phyloP scores from a whole-genome alignment of 2,797 vertebrate genomes.

The Phoxinus dragarum region DNA sequence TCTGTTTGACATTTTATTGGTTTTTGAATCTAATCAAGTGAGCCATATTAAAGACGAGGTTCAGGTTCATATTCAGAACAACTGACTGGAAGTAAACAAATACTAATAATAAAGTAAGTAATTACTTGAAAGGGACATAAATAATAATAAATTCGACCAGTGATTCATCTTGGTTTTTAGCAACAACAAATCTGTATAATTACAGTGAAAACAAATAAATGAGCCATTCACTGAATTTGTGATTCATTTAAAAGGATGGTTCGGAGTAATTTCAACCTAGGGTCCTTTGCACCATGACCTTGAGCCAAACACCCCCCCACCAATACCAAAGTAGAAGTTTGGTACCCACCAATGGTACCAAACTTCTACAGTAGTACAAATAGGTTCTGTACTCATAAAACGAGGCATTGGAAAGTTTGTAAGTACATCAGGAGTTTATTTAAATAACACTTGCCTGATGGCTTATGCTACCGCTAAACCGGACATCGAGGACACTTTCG shows the following conservation, averaged over 20 bases:
- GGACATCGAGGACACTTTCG: no score
- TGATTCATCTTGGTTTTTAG: conserved; percentile 22
- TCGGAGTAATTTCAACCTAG: no score
- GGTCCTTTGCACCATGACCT: no score
- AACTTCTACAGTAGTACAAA: no score
- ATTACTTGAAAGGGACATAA: conserved; percentile 2
- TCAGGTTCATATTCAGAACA: conserved; percentile 6
- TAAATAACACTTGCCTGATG: no score
- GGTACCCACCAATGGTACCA: no score
- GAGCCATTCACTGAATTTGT: background rate
- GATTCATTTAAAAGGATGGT: background rate
- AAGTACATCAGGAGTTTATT: no score
- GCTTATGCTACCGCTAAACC: no score
- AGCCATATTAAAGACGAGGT: background rate
- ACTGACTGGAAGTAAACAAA: background rate
- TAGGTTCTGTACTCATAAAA: no score
- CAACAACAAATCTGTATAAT: background rate
- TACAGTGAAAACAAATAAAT: conserved; percentile 17
- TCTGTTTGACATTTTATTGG: background rate
- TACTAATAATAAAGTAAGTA: background rate
- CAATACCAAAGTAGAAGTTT: no score
- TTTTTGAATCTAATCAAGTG: background rate
- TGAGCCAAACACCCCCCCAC: no score
- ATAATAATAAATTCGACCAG: conserved; percentile 15
- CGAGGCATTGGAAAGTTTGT: no score